Conservation (phyloP, 2,113 vertebrate species). For the Ascaphus truei region DNA sequence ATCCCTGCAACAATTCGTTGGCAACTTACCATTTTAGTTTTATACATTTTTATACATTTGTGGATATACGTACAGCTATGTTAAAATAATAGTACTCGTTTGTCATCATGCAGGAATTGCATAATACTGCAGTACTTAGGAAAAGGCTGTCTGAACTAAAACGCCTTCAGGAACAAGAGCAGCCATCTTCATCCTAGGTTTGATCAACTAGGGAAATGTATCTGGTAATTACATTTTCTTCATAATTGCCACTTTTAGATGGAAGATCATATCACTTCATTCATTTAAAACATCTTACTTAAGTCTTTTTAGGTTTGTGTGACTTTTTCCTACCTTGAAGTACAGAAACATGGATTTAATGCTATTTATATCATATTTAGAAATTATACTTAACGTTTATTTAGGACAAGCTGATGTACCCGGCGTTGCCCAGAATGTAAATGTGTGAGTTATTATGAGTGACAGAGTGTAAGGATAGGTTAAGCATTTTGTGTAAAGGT, state of each 20-base stretch:
- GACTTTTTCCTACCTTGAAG: slow-evolving; percentile 33
- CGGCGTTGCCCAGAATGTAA: no score
- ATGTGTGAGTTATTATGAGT: no score
- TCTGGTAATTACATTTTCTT: slow-evolving; percentile 55
- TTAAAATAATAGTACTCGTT: background rate
- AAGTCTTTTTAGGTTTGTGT: slow-evolving; percentile 42
- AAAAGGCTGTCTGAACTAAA: background rate
- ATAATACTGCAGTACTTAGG: background rate
- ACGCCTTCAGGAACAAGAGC: background rate
- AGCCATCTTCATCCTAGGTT: slow-evolving; percentile 44
- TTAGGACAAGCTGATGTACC: no score
- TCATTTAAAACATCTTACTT: slow-evolving; percentile 58
- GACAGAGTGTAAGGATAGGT: no score
- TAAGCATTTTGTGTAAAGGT: no score
- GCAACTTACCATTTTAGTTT: no score
- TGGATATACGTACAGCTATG: background rate
- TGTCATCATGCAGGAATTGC: background rate
- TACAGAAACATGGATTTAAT: slow-evolving; percentile 22
- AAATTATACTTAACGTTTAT: background rate
- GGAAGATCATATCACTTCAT: slow-evolving; percentile 54
- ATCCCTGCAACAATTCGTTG: no score
- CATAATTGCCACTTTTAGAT: slow-evolving; percentile 55
- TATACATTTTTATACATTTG: no score
- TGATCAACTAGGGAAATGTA: slow-evolving; percentile 44
- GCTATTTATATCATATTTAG: slow-evolving; percentile 7